Evolutionary conservation across 2,888 invertebrate genomes (phyloP).

Genomic region (Gasteruption jaculator): DNA sequence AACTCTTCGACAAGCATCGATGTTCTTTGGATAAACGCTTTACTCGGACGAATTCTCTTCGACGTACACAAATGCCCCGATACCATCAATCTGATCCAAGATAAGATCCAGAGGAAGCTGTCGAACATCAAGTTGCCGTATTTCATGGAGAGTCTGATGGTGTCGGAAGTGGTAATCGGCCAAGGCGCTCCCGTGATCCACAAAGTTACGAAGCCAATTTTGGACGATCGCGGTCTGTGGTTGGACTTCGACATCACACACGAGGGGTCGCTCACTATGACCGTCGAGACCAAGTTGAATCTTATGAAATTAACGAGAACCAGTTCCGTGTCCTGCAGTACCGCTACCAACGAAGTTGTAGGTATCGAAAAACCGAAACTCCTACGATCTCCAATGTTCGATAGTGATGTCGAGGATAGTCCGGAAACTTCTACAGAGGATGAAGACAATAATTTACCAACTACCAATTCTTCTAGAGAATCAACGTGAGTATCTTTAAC

Average conservation of each 20-base stretch:
- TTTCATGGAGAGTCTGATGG: constrained; percentile 78
- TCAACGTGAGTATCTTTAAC: constrained; percentile 36
- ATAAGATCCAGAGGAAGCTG: constrained; percentile 81
- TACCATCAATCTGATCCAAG: constrained; percentile 67
- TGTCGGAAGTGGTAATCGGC: constrained; percentile 73
- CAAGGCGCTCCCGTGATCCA: constrained; percentile 64
- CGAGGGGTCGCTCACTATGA: constrained; percentile 74
- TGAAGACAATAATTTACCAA: constrained; percentile 52
- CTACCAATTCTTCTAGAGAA: constrained; percentile 37
- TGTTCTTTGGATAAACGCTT: constrained; percentile 72
- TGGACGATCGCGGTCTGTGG: constrained; percentile 85
- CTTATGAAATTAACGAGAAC: constrained; percentile 62
- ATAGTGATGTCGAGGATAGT: constrained; percentile 74
- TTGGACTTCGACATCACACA: constrained; percentile 78
- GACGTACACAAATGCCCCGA: constrained; percentile 74
- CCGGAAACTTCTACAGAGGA: constrained; percentile 77
- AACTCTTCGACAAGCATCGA: constrained; percentile 42
- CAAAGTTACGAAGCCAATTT: constrained; percentile 60
- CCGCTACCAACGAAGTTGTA: constrained; percentile 18
- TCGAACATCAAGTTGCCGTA: constrained; percentile 82
- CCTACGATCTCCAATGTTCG: constrained; percentile 61
- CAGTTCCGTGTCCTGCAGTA: constrained; percentile 30
- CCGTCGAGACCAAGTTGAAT: constrained; percentile 85
- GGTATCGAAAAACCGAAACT: constrained; percentile 32
- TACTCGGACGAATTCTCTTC: constrained; percentile 73